A percentile compares a stretch with the other conserved stretches of the same genome.
These are phyloP conservation scores for Caenorhabditis sulstoni DNA, from an alignment of 2,888 invertebrate genomes.

Conservation along the genomic window DNA sequence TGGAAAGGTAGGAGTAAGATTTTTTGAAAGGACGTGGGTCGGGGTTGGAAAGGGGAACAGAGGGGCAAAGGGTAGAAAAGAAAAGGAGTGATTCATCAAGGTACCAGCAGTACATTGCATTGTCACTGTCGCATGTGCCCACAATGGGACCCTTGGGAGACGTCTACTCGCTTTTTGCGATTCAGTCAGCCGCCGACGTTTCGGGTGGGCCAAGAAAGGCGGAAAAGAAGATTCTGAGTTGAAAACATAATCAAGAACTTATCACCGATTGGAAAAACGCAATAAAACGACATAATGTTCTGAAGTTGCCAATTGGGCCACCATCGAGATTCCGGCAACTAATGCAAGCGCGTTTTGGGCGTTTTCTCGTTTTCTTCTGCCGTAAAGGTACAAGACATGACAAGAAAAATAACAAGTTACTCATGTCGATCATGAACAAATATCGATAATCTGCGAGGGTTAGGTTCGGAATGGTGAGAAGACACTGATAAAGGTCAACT, in stretches of 20 bases:
- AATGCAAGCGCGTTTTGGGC: neutral
- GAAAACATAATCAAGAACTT: slow-evolving; percentile 8
- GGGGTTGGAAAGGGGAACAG: neutral
- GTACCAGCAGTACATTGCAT: neutral
- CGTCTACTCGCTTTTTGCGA: neutral
- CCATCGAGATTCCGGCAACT: neutral
- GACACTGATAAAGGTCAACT: slow-evolving; percentile 54
- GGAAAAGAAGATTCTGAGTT: neutral
- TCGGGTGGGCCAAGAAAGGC: neutral
- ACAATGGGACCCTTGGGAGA: neutral
- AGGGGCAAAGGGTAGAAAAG: neutral
- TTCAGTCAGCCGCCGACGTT: neutral
- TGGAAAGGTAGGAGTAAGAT: neutral
- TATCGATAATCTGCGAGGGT: slow-evolving; percentile 12
- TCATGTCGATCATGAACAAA: slow-evolving; percentile 24
- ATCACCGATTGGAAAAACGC: slow-evolving; percentile 18
- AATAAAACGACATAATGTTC: slow-evolving; percentile 34
- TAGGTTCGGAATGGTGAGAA: neutral
- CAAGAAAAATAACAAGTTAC: slow-evolving; percentile 37
- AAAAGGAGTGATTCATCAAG: slow-evolving; percentile 11
- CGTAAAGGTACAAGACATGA: neutral
- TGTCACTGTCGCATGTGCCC: neutral
- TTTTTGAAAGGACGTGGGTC: neutral
- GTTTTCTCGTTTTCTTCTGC: slow-evolving; percentile 3
- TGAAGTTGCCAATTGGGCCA: slow-evolving; percentile 4